Conservation (phyloP, 2,888 invertebrate species). For the Sminthurides aquaticus region DNA sequence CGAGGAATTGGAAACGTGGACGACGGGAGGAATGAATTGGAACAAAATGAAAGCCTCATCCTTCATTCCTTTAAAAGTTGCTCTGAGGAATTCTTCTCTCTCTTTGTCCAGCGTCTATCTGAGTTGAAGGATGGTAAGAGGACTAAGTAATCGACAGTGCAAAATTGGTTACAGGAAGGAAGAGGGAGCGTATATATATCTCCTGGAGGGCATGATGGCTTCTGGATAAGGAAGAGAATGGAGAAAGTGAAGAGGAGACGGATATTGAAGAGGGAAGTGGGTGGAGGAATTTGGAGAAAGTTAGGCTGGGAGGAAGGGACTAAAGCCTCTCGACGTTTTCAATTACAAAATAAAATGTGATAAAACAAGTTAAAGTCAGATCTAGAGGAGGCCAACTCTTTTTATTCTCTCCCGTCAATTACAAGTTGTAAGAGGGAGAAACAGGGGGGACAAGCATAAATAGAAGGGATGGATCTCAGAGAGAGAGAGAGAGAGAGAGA, state of each 20-base stretch:
- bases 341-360: constrained; percentile 8
- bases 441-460: background rate
- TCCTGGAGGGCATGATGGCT: no score
- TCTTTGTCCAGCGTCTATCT: no score
- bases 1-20: no score
- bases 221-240: no score
- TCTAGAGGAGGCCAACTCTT: background rate
- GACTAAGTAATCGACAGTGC: background rate
- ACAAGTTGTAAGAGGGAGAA: constrained; percentile 1
- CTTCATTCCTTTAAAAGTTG: no score
- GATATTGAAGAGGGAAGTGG: background rate
- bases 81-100: no score
- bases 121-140: no score
- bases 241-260: background rate
- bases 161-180: background rate
- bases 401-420: constrained; percentile 1
- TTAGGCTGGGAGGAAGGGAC: background rate
- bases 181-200: no score
- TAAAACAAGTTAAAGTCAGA: constrained; percentile 3
- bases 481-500: no score
- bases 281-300: background rate
- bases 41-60: no score
- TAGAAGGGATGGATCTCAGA: background rate
- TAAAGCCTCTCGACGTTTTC: constrained; percentile 1
- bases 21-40: no score